Conservation (phyloP, 2,113 vertebrate species). For the Sorex fumeus region DNA sequence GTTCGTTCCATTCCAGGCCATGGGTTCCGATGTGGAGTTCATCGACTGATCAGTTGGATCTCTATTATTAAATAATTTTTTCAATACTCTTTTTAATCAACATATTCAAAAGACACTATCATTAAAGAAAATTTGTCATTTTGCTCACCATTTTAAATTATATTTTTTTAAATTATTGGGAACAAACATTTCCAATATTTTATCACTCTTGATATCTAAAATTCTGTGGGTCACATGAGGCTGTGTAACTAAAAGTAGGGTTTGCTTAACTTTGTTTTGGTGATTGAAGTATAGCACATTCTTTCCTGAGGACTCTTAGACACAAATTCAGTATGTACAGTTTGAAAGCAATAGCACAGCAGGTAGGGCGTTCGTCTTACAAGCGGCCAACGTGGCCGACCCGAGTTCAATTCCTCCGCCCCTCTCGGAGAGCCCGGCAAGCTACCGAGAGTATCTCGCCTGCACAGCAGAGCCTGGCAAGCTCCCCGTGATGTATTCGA, state of each 20-base stretch:
- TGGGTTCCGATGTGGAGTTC: too few relatives aligned
- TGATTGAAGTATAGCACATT: background rate
- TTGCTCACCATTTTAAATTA: background rate
- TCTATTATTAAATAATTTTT: too few relatives aligned
- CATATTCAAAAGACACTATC: background rate
- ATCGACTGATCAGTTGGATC: too few relatives aligned
- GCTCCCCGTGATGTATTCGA: too few relatives aligned
- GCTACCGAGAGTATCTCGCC: too few relatives aligned
- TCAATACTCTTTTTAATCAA: background rate
- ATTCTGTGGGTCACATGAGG: background rate
- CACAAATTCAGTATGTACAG: slow-evolving; percentile 28
- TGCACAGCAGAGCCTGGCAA: too few relatives aligned
- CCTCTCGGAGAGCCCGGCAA: too few relatives aligned
- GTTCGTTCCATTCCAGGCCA: too few relatives aligned
- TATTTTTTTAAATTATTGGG: background rate
- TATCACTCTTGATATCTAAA: background rate
- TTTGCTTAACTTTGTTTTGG: background rate
- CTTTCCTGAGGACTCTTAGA: background rate
- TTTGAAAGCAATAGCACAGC: background rate
- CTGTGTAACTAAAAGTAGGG: background rate
- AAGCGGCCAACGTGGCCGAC: too few relatives aligned
- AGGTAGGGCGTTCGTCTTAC: too few relatives aligned
- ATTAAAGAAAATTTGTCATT: slow-evolving; percentile 24
- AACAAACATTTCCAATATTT: background rate
- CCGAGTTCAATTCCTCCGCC: too few relatives aligned